These are phyloP conservation scores for Galeruca laticollis DNA, from an alignment of 2,888 invertebrate species.

Conservation along the genomic window DNA sequence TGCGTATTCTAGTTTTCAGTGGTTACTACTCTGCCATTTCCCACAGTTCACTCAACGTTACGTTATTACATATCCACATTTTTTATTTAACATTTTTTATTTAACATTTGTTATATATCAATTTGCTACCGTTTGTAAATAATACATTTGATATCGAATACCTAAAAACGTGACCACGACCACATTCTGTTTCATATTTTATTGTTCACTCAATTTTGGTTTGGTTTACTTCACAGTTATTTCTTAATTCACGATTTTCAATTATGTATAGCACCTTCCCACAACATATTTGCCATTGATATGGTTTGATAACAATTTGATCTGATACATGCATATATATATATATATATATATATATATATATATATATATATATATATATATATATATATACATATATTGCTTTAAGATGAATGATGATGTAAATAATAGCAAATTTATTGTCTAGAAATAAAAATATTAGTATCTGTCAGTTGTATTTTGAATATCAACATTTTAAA, in stretches of 20 bases:
- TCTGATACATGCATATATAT: too few species aligned
- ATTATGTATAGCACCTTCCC: not conserved
- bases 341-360: too few species aligned
- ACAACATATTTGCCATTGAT: not conserved
- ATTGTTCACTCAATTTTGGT: not conserved
- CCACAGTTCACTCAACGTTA: not conserved
- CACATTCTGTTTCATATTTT: not conserved
- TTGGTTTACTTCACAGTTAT: not conserved
- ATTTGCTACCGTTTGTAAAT: not conserved
- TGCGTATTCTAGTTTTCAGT: not conserved
- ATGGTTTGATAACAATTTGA: not conserved
- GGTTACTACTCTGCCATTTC: not conserved
- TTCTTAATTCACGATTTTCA: conserved; percentile 1
- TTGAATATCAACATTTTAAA: too few species aligned
- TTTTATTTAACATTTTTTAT: not conserved
- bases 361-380: too few species aligned
- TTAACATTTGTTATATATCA: not conserved
- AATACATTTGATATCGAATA: not conserved
- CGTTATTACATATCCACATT: not conserved
- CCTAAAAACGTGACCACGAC: not conserved
- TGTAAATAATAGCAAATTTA: too few species aligned
- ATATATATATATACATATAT: too few species aligned
- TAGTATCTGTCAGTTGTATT: too few species aligned
- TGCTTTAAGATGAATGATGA: too few species aligned
- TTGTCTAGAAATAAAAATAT: too few species aligned